Conservation (phyloP, 2,797 vertebrate genomes). For the Novumbra hubbsi region DNA sequence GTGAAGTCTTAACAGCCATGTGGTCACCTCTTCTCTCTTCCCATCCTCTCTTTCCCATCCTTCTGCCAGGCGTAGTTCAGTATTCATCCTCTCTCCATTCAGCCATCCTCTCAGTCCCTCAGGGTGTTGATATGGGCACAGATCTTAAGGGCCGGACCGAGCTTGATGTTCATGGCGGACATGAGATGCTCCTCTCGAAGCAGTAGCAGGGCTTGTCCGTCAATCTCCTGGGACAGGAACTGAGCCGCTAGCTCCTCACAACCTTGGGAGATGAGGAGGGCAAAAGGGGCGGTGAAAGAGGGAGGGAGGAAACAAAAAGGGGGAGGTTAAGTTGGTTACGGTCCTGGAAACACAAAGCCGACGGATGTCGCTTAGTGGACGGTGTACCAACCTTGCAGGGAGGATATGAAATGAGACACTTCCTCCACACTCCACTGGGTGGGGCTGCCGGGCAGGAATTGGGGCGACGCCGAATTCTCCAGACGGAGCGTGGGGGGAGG, state of each 20-base stretch:
- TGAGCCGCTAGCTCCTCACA: constrained; percentile 93
- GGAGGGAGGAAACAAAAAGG: not conserved
- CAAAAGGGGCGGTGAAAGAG: not conserved
- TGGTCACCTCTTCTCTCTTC: not conserved
- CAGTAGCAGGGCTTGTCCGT: constrained; percentile 95
- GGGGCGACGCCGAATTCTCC: constrained; percentile 67
- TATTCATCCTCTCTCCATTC: not conserved
- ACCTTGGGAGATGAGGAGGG: constrained; percentile 74
- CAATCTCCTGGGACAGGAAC: constrained; percentile 97
- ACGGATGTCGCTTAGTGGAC: not conserved
- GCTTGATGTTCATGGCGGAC: constrained; percentile 99
- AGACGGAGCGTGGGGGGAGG: constrained; percentile 75
- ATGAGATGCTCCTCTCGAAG: constrained; percentile 98
- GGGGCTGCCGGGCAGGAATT: constrained; percentile 83
- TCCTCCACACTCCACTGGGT: constrained; percentile 94
- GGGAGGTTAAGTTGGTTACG: not conserved
- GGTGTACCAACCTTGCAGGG: constrained; percentile 84
- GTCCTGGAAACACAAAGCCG: not conserved
- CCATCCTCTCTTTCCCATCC: not conserved
- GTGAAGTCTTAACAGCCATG: not conserved
- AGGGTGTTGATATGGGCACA: constrained; percentile 95
- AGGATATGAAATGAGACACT: constrained; percentile 93
- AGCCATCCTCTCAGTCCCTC: constrained; percentile 77
- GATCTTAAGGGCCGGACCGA: constrained; percentile 96
- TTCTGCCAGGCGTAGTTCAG: not conserved